Evolutionary conservation across 2,113 vertebrate species (phyloP).

Genomic region (Panthera leo): DNA sequence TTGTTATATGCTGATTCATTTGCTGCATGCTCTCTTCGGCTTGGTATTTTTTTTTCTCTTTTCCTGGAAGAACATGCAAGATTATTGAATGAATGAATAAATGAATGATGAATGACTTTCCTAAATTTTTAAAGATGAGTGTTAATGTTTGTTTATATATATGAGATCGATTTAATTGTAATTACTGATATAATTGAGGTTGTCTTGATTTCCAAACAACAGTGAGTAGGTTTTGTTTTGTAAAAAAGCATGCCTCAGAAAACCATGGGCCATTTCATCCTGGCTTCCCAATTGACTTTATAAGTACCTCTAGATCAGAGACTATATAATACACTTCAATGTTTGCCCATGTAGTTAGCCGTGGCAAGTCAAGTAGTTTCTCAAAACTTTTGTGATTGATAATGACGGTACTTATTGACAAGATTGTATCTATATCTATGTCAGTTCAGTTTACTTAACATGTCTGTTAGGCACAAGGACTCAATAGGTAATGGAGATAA

Average conservation of each 20-base stretch:
- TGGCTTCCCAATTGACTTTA: neutral
- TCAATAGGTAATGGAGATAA: neutral
- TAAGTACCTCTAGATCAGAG: neutral
- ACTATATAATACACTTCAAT: neutral
- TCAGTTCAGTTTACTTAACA: neutral
- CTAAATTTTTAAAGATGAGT: neutral
- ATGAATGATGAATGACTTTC: neutral
- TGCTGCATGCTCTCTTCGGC: neutral
- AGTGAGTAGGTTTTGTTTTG: neutral
- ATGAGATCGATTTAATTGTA: neutral
- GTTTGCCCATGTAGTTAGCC: no score
- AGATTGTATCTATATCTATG: neutral
- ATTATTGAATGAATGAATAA: neutral
- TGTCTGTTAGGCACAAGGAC: neutral
- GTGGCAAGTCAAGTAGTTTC: neutral
- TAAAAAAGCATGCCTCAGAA: neutral
- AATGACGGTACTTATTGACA: neutral
- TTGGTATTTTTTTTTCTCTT: neutral
- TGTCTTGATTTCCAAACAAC: neutral
- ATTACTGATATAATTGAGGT: neutral
- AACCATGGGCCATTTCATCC: neutral
- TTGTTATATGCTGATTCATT: constrained; percentile 3
- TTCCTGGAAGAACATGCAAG: neutral
- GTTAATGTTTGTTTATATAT: neutral
- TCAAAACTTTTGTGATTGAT: neutral